Evolutionary conservation across 53 echinoderm and acorn worm genomes (phyloP).

Genomic region (Zoroaster sp.): DNA sequence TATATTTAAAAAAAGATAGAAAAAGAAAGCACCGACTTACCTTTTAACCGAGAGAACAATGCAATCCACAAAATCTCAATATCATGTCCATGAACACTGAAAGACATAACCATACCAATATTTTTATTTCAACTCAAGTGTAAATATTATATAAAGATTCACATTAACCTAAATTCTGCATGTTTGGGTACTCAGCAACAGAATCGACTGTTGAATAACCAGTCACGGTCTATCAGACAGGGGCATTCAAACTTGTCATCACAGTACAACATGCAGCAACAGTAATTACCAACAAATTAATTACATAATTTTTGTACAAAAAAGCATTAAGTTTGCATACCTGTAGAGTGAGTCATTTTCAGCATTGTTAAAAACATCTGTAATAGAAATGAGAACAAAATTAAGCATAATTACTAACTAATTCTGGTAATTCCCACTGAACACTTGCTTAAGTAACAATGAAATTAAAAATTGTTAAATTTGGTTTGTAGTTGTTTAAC

Average conservation of each 20-base stretch:
- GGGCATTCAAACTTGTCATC: constrained; percentile 69
- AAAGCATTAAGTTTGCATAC: not conserved
- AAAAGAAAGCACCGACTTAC: too few species aligned
- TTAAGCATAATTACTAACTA: not conserved
- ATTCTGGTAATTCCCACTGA: not conserved
- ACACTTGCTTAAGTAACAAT: not conserved
- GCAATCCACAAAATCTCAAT: too few species aligned
- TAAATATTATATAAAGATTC: too few species aligned
- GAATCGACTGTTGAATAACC: constrained; percentile 48
- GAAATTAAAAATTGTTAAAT: too few species aligned
- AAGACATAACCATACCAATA: too few species aligned
- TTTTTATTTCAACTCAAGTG: too few species aligned
- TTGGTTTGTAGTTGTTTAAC: too few species aligned
- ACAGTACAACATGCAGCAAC: not conserved
- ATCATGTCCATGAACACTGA: too few species aligned
- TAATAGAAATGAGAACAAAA: not conserved
- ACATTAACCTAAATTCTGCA: too few species aligned
- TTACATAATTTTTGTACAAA: not conserved
- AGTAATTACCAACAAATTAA: not conserved
- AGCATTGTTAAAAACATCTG: not conserved
- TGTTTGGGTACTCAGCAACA: constrained; percentile 13
- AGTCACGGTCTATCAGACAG: constrained; percentile 48
- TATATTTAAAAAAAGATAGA: too few species aligned
- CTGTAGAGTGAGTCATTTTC: not conserved
- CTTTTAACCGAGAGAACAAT: too few species aligned